Base-by-base conservation (phyloP, 2,797 vertebrate species). In the Mergus octosetaceus region DNA sequence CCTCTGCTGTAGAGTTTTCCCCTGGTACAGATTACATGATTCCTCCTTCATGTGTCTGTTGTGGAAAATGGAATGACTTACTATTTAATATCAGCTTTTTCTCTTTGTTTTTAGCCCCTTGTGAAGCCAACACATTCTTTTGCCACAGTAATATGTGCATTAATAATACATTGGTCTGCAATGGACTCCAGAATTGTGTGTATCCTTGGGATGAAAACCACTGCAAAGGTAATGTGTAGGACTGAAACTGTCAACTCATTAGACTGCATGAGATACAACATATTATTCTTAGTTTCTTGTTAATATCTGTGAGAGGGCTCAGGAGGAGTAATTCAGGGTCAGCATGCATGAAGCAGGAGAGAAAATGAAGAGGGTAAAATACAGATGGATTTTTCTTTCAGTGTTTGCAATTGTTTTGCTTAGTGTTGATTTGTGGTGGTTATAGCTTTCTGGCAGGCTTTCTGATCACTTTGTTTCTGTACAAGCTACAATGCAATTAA, bases 141-240 rank as follows among this genome's bases (percentile, higher is more conserved):
- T 99, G 99, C 97, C 99, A 99, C 97, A 99, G 99, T 96, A 99
- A 99, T 98, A 99, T 99, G 99, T 99, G 99, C 97, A 99, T 99
- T 96, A 99, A 99, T 97, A 99, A 99, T 96, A 99, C 99, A 0
- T 97, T 99, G 96, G 99, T 99, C 97, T 99, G 99, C 97, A 99
- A 99, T 6, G 99, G 99, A 90, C 98, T 99, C 91, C 99, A 99
- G 98, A 99, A 99, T 96, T 99, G 99, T 86, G 99, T 99, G 62
- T 99, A 99, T 95, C 99, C 99, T 78, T 99, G 99, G 99, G 99
- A 99, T 70, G 99, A 99, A 98, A 99, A 99, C 95, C 99, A 99
- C 57, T 99, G 99, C 95, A 99, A 99, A 99, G 99, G 99, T 99
- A 98, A 99, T 94, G 66, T 19, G 19, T 45, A 34, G 36, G 62